Conservation (phyloP, 2,113 vertebrate species). For the Ia io region DNA sequence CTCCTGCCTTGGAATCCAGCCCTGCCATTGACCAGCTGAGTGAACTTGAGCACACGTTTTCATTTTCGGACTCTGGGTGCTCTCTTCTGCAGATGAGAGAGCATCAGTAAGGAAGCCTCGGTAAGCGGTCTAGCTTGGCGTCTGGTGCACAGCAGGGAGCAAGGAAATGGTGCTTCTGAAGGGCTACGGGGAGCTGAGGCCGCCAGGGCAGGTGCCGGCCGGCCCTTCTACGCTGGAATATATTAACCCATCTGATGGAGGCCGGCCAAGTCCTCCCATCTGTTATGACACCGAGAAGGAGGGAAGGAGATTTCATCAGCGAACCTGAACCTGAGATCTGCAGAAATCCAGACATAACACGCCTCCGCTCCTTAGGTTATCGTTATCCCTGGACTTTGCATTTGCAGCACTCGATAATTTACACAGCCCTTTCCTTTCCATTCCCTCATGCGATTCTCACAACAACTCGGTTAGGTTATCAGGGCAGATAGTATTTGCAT, state of each 20-base stretch:
- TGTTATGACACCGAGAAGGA: not conserved
- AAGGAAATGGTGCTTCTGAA: not conserved
- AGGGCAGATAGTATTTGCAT: slow-evolving; percentile 27
- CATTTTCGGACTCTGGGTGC: not conserved
- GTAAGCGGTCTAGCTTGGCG: not conserved
- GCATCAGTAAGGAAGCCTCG: not conserved
- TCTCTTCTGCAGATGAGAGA: not conserved
- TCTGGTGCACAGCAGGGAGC: not conserved
- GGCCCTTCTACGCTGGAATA: not conserved
- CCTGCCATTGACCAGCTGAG: not conserved
- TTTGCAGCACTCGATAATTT: not conserved
- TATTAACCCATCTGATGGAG: not conserved
- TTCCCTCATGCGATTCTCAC: slow-evolving; percentile 4
- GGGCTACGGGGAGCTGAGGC: not conserved
- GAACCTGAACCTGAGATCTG: not conserved
- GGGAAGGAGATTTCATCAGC: not conserved
- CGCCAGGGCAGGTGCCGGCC: not conserved
- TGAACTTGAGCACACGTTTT: not conserved
- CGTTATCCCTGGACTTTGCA: not conserved
- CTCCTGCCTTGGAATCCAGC: not conserved
- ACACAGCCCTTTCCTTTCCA: not conserved
- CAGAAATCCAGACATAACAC: not conserved
- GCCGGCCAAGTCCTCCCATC: not conserved
- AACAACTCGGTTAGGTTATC: not conserved
- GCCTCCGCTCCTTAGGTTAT: not conserved